Base-by-base conservation (phyloP, 35 echinoderm and acorn worm genomes). In the Nesometra sesokonis region DNA sequence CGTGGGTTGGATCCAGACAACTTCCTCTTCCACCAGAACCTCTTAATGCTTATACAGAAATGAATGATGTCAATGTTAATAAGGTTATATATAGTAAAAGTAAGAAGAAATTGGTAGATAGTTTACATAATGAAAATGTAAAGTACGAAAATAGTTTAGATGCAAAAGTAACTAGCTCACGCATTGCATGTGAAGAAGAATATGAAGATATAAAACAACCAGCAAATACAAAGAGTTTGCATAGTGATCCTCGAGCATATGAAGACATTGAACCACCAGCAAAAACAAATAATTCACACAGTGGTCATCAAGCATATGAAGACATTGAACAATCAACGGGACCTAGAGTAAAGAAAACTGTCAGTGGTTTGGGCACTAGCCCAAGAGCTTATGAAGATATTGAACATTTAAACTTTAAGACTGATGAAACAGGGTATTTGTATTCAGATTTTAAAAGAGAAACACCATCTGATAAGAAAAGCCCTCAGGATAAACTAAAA, bases 1-100 rank as follows among this genome's bases (percentile, higher is more conserved):
- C 77, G 43, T 95, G 93, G 93, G 30, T 95, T 52, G 84, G 36
- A 34, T 77, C 76, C 7, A 81, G 93, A 46, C 47, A 95, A 17
- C 77, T 95, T 15, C 93, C 93, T 27, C 85, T 81, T 67, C 79
- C 88, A 77, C 93, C 93, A 67, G 52, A 67, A 27, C 39, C 15
- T 43, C 39, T 15, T 7, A 43, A 43, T 43, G 52, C 52, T 9
- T 67, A 67, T 67, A 67, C 52, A 67, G 52, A 67, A 67, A 67
- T 67, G 21, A 43, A 43, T 15, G 15, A 43, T 43, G 38, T 43
- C 52, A 67, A 11, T 67, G 52, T 67, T 67, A 67, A 67, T 5
- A 67, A 9, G 21, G 23, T 67, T 2, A 27, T 67, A 7, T 19
- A 1, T 27, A 67, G 52, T 15, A 67, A 67, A 1, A 1, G 52